Evolutionary conservation across 2,113 vertebrate genomes (phyloP), one percentile per base, ranked within the genome.

Genomic region (Forbesichthys agassizii): DNA sequence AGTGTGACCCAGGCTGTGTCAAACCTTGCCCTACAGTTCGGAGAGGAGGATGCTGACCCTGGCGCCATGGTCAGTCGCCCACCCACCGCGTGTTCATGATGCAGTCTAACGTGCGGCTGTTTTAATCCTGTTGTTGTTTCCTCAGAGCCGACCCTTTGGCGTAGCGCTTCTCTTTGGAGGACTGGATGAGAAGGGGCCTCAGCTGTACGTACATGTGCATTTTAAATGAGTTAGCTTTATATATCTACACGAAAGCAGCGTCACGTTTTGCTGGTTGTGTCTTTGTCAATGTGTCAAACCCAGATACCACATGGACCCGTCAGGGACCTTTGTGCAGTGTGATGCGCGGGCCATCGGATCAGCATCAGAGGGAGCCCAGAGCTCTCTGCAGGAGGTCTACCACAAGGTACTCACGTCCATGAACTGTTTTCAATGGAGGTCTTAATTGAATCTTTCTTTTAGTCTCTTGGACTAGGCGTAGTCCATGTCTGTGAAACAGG

Each of bases 281-380:
- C 42, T 51, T 55, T 48, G 9, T 10, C n/a, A 12, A n/a, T 48
- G 27, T 55, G 2, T 46, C 51, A 2, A 16, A n/a, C 78, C 0
- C 84, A 99, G 98, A 78, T 99, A 98, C 86, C 98, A 99, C 87
- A 99, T 99, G 98, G 98, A 99, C 74, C 98, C 98, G 0, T 99
- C 98, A 5, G 98, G 98, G 62, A 99, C 98, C 0, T 99, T 99
- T 69, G 97, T 99, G 64, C 97, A 98, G 85, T 99, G 98, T n/a
- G 97, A 98, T 33, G 98, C 98, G 71, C 92, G 95, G 78, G 98
- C 98, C 5, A 99, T 99, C 5, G 98, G 98, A 74, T 99, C 98
- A 3, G 98, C 98, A 20, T 99, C 98, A 0, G 98, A 99, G 82
- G 97, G 97, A 0, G 97, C 98, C 4, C 98, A 99, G 92, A 99